These are phyloP conservation scores for Tricholaema leucomelas DNA, from an alignment of 2,113 vertebrate genomes.

Conservation along the genomic window DNA sequence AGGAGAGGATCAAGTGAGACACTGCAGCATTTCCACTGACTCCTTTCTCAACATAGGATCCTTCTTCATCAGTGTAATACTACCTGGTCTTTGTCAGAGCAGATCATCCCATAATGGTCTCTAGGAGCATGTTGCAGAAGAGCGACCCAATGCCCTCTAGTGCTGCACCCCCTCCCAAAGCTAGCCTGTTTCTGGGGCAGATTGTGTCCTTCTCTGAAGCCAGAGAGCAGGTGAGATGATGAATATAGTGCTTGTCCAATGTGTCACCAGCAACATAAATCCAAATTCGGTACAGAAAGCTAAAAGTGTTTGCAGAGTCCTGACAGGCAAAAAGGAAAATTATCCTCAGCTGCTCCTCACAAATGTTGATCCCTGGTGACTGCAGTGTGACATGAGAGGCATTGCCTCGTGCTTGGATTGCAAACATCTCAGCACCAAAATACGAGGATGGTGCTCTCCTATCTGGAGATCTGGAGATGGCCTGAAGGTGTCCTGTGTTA, in stretches of 20 bases:
- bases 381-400: background rate
- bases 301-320: conserved; percentile 48
- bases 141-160: background rate
- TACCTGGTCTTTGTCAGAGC: background rate
- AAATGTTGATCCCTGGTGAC: background rate
- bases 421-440: background rate
- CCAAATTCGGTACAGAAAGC: conserved; percentile 46
- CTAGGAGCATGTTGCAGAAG: background rate
- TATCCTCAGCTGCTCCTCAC: conserved; percentile 42
- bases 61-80: background rate
- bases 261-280: conserved; percentile 48
- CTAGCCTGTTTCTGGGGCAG: background rate
- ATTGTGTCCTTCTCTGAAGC: background rate
- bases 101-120: background rate
- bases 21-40: background rate
- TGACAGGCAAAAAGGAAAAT: conserved; percentile 56
- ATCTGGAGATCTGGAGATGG: background rate
- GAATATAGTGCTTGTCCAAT: conserved; percentile 47
- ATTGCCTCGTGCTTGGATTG: conserved; percentile 15
- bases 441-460: background rate
- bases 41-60: background rate
- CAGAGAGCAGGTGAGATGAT: conserved; percentile 34
- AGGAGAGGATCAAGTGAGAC: background rate
- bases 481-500: background rate
- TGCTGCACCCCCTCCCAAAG: background rate